phyloP scores from a whole-genome alignment of 2,113 vertebrate species.

The Channa argus region DNA sequence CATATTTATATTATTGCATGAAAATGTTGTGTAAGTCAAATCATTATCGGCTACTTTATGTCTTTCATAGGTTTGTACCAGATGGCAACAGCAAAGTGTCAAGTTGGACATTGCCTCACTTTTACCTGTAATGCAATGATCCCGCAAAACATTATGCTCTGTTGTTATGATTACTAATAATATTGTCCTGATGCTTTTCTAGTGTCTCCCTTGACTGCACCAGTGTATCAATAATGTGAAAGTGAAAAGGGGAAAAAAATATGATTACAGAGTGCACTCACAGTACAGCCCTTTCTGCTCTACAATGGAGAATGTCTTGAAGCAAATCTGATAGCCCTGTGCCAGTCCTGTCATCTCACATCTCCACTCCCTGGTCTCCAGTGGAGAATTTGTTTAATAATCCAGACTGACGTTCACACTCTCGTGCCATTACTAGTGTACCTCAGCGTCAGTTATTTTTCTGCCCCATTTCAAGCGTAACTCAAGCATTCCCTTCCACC shows the following conservation, averaged over 20 bases:
- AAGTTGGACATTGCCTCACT: too few species aligned
- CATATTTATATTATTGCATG: too few species aligned
- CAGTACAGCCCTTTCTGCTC: background rate
- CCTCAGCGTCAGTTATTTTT: slow-evolving; percentile 63
- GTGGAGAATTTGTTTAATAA: slow-evolving; percentile 32
- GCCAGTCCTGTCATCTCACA: slow-evolving; percentile 58
- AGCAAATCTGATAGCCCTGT: slow-evolving; percentile 42
- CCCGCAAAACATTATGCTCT: too few species aligned
- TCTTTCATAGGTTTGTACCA: too few species aligned
- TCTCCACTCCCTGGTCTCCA: slow-evolving; percentile 31
- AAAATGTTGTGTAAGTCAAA: too few species aligned
- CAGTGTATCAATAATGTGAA: background rate
- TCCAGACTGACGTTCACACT: slow-evolving; percentile 48
- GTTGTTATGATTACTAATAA: too few species aligned
- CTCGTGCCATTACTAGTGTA: slow-evolving; percentile 32
- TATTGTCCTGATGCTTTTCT: background rate
- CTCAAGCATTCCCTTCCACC: slow-evolving; percentile 58
- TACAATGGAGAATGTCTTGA: slow-evolving; percentile 4
- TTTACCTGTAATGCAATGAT: too few species aligned
- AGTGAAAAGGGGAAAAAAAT: background rate
- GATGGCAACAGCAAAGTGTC: too few species aligned
- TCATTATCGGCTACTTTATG: too few species aligned
- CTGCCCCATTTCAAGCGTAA: slow-evolving; percentile 73
- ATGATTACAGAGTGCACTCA: too few species aligned
- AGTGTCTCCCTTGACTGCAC: background rate